Base-by-base conservation (phyloP, 1,140 invertebrate genomes). In the Leptoteleia sp. region DNA sequence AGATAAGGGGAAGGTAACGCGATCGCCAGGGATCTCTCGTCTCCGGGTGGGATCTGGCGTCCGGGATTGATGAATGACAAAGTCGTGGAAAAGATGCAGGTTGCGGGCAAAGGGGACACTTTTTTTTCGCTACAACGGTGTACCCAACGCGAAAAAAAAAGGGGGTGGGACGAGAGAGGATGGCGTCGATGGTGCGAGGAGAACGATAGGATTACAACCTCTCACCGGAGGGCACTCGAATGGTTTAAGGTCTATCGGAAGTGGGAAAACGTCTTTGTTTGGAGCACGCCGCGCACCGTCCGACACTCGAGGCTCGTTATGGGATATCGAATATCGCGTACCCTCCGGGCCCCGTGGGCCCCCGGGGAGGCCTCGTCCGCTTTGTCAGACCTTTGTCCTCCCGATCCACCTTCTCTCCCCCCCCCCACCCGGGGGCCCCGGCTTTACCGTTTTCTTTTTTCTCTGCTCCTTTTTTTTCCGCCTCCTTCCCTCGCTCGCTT, bases 241-340 rank as follows among this genome's bases (percentile, higher is more conserved):
- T 73, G 70, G 64, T 76, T 78, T 71, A 67, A 75, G 76, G 55
- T 65, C 76, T 76, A 80, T 86, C 83, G 84, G 82, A 86, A 86
- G 84, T 84, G 84, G 82, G 22, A 80, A 84, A 84, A 85, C 75
- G 84, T 82, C 82, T 86, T 85, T 86, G 83, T 85, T 82, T 67
- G 80, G 43, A 47, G 71, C 79, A 73, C 76, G 64, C 64, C 61
- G 57, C 22, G 22, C n/a, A n/a, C 22, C 6, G 22, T 25, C 22
- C 22, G 22, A 55, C 70, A 68, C 71, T 73, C 64, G 50, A 67
- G 61, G 64, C 71, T 70, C 73, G 65, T 65, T 77, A 73, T 73
- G 65, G 76, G 64, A 79, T 82, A 82, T 82, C 78, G 78, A 82
- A 82, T 82, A 80, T 82, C 78, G 80, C 79, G 65, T 19, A 70